phyloP scores from a whole-genome alignment of 2,113 vertebrate genomes.

The Sander lucioperca region DNA sequence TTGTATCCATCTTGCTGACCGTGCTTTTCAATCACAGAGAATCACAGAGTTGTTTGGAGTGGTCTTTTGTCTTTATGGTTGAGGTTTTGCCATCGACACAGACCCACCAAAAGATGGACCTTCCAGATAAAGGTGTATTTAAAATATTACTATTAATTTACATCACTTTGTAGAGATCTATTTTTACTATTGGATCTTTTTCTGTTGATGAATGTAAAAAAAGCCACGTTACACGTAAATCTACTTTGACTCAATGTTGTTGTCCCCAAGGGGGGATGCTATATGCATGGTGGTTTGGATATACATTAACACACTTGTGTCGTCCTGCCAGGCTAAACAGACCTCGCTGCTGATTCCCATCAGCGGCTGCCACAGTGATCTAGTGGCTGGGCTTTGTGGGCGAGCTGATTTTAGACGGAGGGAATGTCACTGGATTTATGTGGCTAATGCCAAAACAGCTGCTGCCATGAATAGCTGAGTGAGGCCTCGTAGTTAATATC shows the following conservation, averaged over 20 bases:
- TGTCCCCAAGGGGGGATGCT: too few species aligned
- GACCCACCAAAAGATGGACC: background rate
- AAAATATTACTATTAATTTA: background rate
- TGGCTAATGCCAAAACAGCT: conserved; percentile 73
- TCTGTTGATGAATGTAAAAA: background rate
- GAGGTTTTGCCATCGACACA: background rate
- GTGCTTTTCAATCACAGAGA: background rate
- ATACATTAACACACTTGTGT: background rate
- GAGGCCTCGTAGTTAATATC: conserved; percentile 48
- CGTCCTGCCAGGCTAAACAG: background rate
- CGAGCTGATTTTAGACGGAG: conserved; percentile 73
- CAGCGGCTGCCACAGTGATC: conserved; percentile 61
- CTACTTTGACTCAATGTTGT: background rate
- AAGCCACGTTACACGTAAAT: background rate
- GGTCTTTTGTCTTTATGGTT: background rate
- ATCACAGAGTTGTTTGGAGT: background rate
- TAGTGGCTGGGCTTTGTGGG: conserved; percentile 58
- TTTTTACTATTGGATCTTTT: background rate
- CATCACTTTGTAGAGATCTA: background rate
- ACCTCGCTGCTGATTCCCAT: conserved; percentile 46
- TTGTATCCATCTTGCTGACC: background rate
- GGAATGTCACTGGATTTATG: conserved; percentile 71
- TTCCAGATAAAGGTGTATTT: background rate
- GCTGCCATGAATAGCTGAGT: conserved; percentile 70
- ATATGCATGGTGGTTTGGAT: conserved; percentile 5